These are phyloP conservation scores for Dilophus febrilis DNA, from an alignment of 2,888 invertebrate species.

Conservation along the genomic window DNA sequence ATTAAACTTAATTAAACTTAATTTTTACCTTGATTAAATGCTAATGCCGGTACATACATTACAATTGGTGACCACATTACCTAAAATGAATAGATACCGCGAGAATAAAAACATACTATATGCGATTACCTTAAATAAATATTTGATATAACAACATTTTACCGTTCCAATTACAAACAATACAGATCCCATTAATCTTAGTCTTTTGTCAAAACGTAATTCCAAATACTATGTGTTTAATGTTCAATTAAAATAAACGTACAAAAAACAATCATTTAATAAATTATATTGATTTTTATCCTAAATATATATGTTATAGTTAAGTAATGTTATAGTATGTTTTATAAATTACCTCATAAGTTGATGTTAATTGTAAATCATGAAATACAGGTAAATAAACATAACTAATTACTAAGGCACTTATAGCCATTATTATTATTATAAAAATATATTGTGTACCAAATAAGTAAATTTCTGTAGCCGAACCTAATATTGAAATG, in stretches of 20 bases:
- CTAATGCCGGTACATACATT: slow-evolving; percentile 58
- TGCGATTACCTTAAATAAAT: too few relatives aligned
- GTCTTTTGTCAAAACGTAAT: slow-evolving; percentile 47
- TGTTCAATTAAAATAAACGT: too few relatives aligned
- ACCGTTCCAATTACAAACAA: slow-evolving; percentile 53
- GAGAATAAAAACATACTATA: neutral
- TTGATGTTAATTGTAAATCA: slow-evolving; percentile 50
- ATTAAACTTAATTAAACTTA: slow-evolving; percentile 6
- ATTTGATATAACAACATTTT: too few relatives aligned
- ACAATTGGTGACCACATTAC: slow-evolving; percentile 24
- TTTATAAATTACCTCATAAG: slow-evolving; percentile 44
- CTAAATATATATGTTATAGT: too few relatives aligned
- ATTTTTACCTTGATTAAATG: slow-evolving; percentile 57
- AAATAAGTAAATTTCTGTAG: slow-evolving; percentile 61
- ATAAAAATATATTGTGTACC: slow-evolving; percentile 56
- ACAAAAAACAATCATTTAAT: too few relatives aligned
- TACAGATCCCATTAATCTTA: slow-evolving; percentile 50
- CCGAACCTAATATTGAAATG: slow-evolving; percentile 56
- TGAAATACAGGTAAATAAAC: slow-evolving; percentile 55
- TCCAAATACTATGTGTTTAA: slow-evolving; percentile 48
- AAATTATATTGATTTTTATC: too few relatives aligned
- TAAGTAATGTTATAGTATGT: too few relatives aligned
- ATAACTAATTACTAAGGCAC: slow-evolving; percentile 38
- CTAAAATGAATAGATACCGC: slow-evolving; percentile 10
- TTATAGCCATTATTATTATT: slow-evolving; percentile 21